These are phyloP conservation scores for Pterostichus madidus DNA, from an alignment of 2,888 invertebrate species.

Conservation along the genomic window DNA sequence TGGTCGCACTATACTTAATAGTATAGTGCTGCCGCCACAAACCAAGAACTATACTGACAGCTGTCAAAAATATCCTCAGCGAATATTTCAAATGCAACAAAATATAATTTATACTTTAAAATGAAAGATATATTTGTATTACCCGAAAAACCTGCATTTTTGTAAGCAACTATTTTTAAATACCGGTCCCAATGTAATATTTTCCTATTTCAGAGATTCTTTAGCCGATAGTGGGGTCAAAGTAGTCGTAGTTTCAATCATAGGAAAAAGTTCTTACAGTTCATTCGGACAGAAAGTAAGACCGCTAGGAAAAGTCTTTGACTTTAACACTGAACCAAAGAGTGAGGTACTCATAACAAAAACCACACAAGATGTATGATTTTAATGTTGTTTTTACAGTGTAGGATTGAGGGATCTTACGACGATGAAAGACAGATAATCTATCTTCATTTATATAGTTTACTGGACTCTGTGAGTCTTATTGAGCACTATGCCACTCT, in stretches of 20 bases:
- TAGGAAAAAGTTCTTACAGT: slow-evolving; percentile 85
- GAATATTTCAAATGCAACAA: too few species aligned
- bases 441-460: slow-evolving; percentile 80
- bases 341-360: slow-evolving; percentile 33
- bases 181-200: slow-evolving; percentile 49
- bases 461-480: slow-evolving; percentile 79
- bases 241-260: slow-evolving; percentile 85
- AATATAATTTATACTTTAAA: background rate
- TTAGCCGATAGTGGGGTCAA: slow-evolving; percentile 76
- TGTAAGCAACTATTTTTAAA: slow-evolving; percentile 48
- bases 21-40: too few species aligned
- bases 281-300: slow-evolving; percentile 83
- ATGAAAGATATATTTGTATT: slow-evolving; percentile 72
- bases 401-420: slow-evolving; percentile 76
- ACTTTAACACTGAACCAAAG: slow-evolving; percentile 74
- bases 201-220: slow-evolving; percentile 70
- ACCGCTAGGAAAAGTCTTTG: slow-evolving; percentile 79
- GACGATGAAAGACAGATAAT: slow-evolving; percentile 79
- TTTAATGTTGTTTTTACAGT: slow-evolving; percentile 71
- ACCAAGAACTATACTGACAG: too few species aligned
- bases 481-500: slow-evolving; percentile 78
- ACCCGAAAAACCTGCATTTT: slow-evolving; percentile 69
- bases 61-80: too few species aligned
- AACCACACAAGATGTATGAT: background rate
- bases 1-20: too few species aligned